Percentiles rank a stretch among this genome's conserved stretches.
Conservation (phyloP, 2,113 vertebrate species). For the Montifringilla adamsi region DNA sequence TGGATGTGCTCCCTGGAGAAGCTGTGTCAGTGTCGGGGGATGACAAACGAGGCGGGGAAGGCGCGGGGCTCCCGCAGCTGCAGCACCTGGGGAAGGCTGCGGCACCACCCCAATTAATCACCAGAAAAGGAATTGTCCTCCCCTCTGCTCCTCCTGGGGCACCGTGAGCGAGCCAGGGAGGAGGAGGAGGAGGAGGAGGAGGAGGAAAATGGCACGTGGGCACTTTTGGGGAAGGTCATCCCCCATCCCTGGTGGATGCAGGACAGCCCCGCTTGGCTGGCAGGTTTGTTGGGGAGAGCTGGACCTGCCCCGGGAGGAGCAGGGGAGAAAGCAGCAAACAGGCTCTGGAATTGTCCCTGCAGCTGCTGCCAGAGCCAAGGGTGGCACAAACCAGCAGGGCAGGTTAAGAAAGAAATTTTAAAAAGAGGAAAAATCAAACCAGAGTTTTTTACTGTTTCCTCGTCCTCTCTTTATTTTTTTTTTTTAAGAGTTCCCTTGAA, state of each 20-base stretch:
- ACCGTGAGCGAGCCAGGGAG: rapidly evolving
- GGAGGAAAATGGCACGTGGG: not conserved
- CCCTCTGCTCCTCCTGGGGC: not conserved
- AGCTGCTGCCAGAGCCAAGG: not conserved
- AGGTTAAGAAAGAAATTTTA: not conserved
- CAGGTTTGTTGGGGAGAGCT: rapidly evolving
- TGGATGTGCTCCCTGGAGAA: conserved; percentile 65
- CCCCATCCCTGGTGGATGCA: rapidly evolving
- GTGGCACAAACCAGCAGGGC: not conserved
- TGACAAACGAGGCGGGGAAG: conserved; percentile 79
- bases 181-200: not conserved
- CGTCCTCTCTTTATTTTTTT: not conserved
- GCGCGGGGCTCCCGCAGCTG: conserved; percentile 72
- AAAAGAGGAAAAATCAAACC: not conserved
- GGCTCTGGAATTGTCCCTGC: not conserved
- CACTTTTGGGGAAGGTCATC: rapidly evolving
- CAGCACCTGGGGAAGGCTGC: conserved; percentile 65
- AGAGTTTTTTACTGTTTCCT: not conserved
- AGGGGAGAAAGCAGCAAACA: not conserved
- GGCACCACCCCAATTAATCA: not conserved
- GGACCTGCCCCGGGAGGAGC: not conserved
- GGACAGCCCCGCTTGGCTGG: not conserved
- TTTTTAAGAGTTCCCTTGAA: conserved; percentile 24
- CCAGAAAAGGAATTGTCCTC: not conserved
- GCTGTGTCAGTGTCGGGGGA: conserved; percentile 71